Evolutionary conservation across 2,888 invertebrate species (phyloP).

Genomic region (Hydrotaea diabolus): DNA sequence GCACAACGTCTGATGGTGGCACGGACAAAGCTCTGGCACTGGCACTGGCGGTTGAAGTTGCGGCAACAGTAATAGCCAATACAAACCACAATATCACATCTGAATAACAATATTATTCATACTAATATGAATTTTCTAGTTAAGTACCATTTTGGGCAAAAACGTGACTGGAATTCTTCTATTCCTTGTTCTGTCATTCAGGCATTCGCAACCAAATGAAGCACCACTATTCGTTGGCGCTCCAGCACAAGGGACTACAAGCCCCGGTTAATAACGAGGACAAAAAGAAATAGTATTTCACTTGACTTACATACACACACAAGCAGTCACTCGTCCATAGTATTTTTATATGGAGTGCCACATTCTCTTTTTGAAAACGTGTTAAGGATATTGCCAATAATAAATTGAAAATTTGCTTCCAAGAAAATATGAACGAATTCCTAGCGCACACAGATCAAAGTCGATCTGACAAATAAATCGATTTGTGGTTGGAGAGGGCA

Average conservation of each 20-base stretch:
- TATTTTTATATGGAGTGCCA: constrained; percentile 43
- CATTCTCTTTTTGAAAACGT: constrained; percentile 42
- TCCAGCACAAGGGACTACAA: neutral
- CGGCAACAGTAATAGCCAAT: constrained; percentile 38
- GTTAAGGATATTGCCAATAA: constrained; percentile 49
- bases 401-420: constrained; percentile 50
- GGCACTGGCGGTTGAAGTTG: neutral
- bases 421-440: constrained; percentile 3
- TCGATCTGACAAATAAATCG: neutral
- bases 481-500: neutral
- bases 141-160: constrained; percentile 53
- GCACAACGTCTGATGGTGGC: neutral
- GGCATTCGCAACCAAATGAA: neutral
- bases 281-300: neutral
- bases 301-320: neutral
- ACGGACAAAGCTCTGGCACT: neutral
- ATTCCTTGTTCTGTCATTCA: neutral
- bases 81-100: constrained; percentile 38
- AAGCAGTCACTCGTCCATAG: neutral
- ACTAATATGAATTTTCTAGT: constrained; percentile 56
- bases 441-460: neutral
- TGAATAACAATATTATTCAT: constrained; percentile 52
- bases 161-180: constrained; percentile 54
- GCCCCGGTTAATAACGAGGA: neutral
- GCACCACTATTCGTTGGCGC: neutral